Conservation (phyloP, 2,797 vertebrate genomes). For the Darevskia mixta region DNA sequence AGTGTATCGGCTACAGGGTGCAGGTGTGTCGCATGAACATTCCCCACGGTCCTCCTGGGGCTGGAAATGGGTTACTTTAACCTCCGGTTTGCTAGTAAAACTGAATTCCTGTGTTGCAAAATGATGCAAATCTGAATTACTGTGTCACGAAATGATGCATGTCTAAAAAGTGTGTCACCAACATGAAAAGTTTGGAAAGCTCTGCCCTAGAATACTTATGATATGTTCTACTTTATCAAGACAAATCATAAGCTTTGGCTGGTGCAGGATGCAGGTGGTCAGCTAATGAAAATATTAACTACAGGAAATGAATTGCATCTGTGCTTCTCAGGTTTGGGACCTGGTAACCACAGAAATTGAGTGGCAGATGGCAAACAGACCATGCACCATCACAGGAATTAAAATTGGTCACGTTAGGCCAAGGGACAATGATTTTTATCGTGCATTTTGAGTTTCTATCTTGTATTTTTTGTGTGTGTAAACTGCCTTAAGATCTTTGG, state of each 20-base stretch:
- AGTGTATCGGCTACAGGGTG: too few relatives aligned
- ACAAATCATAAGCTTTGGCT: not conserved
- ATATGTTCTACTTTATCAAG: not conserved
- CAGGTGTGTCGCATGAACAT: too few relatives aligned
- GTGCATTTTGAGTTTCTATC: too few relatives aligned
- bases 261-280: not conserved
- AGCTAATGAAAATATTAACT: not conserved
- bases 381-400: not conserved
- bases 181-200: too few relatives aligned
- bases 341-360: not conserved
- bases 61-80: too few relatives aligned
- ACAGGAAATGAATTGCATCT: not conserved
- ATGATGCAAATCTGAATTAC: too few relatives aligned
- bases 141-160: too few relatives aligned
- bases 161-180: not conserved
- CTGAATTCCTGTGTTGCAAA: too few relatives aligned
- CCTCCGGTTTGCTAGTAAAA: too few relatives aligned
- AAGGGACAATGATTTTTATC: not conserved
- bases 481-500: too few relatives aligned
- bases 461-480: too few relatives aligned
- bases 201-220: not conserved
- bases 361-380: not conserved
- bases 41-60: too few relatives aligned
- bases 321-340: not conserved
- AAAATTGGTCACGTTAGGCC: not conserved